Conservation (phyloP, 2,113 vertebrate species). For the Hippocampus barbouri region DNA sequence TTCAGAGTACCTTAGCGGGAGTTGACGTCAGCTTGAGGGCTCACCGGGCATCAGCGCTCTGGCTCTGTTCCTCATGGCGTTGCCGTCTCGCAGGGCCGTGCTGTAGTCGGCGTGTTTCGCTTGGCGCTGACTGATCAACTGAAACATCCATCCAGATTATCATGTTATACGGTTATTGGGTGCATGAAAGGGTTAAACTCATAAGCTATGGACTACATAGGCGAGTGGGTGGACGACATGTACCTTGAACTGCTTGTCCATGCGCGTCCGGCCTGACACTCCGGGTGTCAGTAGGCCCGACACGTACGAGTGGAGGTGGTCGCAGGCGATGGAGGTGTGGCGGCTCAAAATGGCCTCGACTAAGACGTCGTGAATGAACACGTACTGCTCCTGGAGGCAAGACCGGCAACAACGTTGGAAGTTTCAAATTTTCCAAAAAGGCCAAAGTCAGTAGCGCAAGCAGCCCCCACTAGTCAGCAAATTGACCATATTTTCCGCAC, state of each 20-base stretch:
- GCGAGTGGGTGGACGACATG: background rate
- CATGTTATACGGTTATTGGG: too few species aligned
- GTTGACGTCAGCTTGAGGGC: constrained; percentile 1
- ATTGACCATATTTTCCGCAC: too few species aligned
- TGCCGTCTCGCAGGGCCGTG: constrained; percentile 84
- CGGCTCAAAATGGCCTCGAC: constrained; percentile 89
- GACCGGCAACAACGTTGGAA: background rate
- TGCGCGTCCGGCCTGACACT: constrained; percentile 81
- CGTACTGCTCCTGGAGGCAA: constrained; percentile 84
- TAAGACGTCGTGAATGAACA: constrained; percentile 92
- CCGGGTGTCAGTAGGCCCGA: constrained; percentile 87
- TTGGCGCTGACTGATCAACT: constrained; percentile 88
- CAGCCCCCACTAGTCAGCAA: too few species aligned
- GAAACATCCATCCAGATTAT: constrained; percentile 9
- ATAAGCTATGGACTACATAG: background rate
- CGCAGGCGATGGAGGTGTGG: constrained; percentile 85
- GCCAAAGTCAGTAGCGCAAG: too few species aligned
- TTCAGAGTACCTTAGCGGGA: background rate
- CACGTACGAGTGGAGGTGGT: constrained; percentile 85
- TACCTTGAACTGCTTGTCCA: constrained; percentile 96
- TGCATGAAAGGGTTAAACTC: too few species aligned
- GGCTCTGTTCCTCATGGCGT: constrained; percentile 87
- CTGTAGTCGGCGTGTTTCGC: constrained; percentile 91
- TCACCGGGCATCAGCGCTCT: constrained; percentile 91
- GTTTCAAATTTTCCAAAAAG: too few species aligned